phyloP scores from a whole-genome alignment of 2,797 vertebrate genomes.

The Gadopsis marmoratus region DNA sequence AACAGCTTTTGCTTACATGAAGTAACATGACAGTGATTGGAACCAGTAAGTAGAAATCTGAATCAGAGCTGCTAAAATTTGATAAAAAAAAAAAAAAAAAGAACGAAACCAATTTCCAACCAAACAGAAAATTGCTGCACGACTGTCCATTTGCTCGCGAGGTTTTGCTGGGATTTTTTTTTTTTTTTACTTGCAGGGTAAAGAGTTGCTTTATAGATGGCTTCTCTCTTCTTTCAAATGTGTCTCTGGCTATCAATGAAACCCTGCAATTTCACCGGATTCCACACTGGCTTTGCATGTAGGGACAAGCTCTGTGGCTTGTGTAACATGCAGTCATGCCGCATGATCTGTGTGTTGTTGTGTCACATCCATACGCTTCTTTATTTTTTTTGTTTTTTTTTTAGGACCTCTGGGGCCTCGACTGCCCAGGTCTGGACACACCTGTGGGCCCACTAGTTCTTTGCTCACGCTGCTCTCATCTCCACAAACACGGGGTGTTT shows the following conservation, averaged over 20 bases:
- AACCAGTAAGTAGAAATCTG: background rate
- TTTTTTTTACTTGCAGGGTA: background rate
- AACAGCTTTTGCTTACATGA: background rate
- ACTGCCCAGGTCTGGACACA: conserved; percentile 58
- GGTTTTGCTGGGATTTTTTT: background rate
- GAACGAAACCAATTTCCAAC: background rate
- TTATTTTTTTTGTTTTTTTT: conserved; percentile 24
- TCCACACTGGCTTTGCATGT: conserved; percentile 81
- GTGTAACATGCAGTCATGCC: conserved; percentile 67
- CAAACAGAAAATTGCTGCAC: background rate
- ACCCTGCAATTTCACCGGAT: conserved; percentile 87
- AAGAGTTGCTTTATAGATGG: conserved; percentile 23
- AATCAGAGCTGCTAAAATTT: background rate
- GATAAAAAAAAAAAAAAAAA: too few relatives aligned
- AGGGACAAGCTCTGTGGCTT: conserved; percentile 78
- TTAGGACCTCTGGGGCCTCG: conserved; percentile 53
- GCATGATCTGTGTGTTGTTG: conserved; percentile 46
- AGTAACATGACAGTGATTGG: background rate
- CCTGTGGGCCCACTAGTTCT: conserved; percentile 39
- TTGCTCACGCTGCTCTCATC: conserved; percentile 4
- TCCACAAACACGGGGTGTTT: conserved; percentile 11
- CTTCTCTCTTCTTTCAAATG: conserved; percentile 55
- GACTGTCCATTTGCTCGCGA: background rate
- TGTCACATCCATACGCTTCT: conserved; percentile 67
- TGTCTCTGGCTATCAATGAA: conserved; percentile 78